Base-by-base conservation (phyloP, 2,888 invertebrate species). In the Chromoteleia sp. region DNA sequence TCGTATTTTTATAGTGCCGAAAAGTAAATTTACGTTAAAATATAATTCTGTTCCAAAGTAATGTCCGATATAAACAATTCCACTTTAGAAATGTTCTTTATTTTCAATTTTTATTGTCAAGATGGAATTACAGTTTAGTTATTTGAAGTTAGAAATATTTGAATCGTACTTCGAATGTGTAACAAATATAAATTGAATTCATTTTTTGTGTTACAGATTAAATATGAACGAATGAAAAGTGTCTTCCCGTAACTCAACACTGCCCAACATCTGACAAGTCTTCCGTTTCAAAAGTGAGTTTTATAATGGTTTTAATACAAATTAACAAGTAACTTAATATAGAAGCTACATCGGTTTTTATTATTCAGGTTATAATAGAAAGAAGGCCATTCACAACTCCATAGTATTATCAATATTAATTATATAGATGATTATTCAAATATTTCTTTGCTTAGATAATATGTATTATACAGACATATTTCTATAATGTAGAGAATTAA, bases 171-270 rank as follows among this genome's bases (percentile, higher is more conserved):
- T 29, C 50, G 15, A 36, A 4, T 17, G 17, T 54, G 17, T 39
- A 2, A 39, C 1, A 6, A 12, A 12, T 29, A 2, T 17, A 12
- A 30, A 17, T 21, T 15, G 17, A 30, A 61, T 7, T 30, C 14
- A 4, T 36, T 25, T 63, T 48, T 36, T 65, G 25, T 65, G 50
- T 65, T 65, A 2, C 50, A 65, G 65, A 21, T 48, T 65, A 50
- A 63, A 65, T 50, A 65, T 65, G 65, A 50, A 52, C 39, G 29
- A 67, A 52, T 67, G 65, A 67, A 67, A 52, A 67, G 65, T 41
- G 63, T 50, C 36, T 65, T 65, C 39, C 25, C 7, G 12, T 36
- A 5, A 0, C 30, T 50, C 25, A 45, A 2, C 25, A n/a, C 45
- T 14, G 43, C 21, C n/a, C 25, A 50, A 50, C 45, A 48, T 17